Conservation (phyloP, 2,797 vertebrate species). For the Lagodon rhomboides region DNA sequence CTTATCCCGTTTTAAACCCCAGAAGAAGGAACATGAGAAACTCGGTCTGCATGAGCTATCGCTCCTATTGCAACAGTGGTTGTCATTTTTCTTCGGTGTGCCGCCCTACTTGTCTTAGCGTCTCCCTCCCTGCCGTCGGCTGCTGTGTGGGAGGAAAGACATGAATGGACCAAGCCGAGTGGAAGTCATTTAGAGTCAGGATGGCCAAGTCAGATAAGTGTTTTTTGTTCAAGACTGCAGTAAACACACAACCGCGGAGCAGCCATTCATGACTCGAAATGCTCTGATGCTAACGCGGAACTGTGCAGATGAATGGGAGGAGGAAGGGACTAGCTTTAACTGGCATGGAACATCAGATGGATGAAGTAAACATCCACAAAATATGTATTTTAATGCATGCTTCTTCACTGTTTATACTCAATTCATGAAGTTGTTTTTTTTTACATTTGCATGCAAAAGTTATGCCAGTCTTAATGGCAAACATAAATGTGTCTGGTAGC, state of each 20-base stretch:
- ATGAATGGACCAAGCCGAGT: constrained; percentile 58
- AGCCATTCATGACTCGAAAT: constrained; percentile 34
- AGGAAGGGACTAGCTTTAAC: not conserved
- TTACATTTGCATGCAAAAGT: not conserved
- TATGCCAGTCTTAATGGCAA: not conserved
- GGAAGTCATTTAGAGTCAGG: constrained; percentile 64
- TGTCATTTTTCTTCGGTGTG: not conserved
- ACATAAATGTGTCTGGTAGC: not conserved
- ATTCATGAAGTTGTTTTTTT: too few relatives aligned
- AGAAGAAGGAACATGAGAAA: not conserved
- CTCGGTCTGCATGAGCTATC: not conserved
- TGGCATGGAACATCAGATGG: not conserved
- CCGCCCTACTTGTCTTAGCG: constrained; percentile 23
- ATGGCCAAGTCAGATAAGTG: constrained; percentile 63
- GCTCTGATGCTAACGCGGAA: constrained; percentile 1
- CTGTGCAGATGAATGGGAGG: not conserved
- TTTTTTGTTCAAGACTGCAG: constrained; percentile 32
- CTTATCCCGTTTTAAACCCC: not conserved
- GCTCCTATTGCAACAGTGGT: not conserved
- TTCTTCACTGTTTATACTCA: too few relatives aligned
- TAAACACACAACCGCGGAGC: constrained; percentile 27
- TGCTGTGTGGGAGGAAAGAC: constrained; percentile 50
- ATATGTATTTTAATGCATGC: not conserved
- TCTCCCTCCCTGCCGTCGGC: constrained; percentile 33
- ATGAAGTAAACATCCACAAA: not conserved